phyloP scores from a whole-genome alignment of 2,113 vertebrate genomes.

The Otis tarda region DNA sequence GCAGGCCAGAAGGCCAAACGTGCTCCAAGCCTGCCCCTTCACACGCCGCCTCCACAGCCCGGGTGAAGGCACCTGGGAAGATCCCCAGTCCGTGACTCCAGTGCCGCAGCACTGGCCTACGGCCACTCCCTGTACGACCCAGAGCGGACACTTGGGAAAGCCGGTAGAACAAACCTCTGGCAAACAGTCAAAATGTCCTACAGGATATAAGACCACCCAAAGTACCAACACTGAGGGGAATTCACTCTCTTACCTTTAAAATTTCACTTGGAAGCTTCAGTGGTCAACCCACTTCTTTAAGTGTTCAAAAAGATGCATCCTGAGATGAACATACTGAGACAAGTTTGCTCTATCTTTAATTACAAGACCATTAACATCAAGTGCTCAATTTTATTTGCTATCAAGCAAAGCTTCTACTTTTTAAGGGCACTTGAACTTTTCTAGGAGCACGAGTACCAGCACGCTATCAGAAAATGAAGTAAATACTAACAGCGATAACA shows the following conservation, averaged over 20 bases:
- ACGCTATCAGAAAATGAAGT: neutral
- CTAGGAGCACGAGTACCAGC: neutral
- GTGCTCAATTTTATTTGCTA: neutral
- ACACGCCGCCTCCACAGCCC: neutral
- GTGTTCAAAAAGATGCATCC: neutral
- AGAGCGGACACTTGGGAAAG: neutral
- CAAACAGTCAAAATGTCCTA: neutral
- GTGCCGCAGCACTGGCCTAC: neutral
- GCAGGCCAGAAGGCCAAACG: neutral
- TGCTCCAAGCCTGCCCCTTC: neutral
- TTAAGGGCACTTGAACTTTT: constrained; percentile 16
- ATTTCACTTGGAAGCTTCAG: neutral
- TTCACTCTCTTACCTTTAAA: neutral
- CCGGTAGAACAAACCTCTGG: neutral
- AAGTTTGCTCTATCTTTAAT: neutral
- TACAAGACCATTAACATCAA: constrained; percentile 14
- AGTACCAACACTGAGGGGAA: neutral
- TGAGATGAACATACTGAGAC: neutral
- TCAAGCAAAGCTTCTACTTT: neutral
- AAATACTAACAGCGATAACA: neutral
- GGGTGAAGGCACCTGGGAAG: neutral
- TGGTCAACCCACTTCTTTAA: neutral
- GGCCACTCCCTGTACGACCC: neutral
- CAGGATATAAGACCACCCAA: neutral
- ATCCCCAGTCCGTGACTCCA: neutral